Evolutionary conservation across 2,113 vertebrate species (phyloP).

Genomic region (Chrysemys picta): DNA sequence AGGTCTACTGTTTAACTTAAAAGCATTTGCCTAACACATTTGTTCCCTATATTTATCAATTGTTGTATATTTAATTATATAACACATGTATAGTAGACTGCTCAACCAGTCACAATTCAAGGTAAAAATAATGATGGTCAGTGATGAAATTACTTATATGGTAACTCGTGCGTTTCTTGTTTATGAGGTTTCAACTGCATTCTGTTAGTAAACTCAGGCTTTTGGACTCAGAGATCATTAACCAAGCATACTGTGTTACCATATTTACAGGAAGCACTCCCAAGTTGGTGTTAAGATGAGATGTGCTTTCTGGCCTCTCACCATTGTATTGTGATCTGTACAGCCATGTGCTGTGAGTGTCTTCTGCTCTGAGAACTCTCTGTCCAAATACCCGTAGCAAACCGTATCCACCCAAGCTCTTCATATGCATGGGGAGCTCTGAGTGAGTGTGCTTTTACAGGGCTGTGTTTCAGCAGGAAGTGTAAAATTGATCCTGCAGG

Average conservation of each 20-base stretch:
- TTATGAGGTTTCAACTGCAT: background rate
- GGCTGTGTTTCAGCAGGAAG: background rate
- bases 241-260: background rate
- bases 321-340: background rate
- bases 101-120: background rate
- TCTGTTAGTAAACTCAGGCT: background rate
- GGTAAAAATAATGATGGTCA: background rate
- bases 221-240: background rate
- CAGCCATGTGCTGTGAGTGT: background rate
- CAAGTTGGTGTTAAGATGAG: background rate
- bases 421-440: background rate
- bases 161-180: accelerated
- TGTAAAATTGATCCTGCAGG: background rate
- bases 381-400: background rate
- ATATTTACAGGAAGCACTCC: too few species aligned
- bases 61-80: background rate
- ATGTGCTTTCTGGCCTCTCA: background rate
- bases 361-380: background rate
- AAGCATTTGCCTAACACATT: background rate
- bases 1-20: background rate
- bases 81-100: background rate
- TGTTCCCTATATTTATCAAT: background rate
- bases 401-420: background rate
- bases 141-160: background rate
- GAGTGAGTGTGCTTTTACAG: background rate